These are phyloP conservation scores for Oophaga sylvatica DNA, from an alignment of 2,797 vertebrate genomes.

Conservation along the genomic window DNA sequence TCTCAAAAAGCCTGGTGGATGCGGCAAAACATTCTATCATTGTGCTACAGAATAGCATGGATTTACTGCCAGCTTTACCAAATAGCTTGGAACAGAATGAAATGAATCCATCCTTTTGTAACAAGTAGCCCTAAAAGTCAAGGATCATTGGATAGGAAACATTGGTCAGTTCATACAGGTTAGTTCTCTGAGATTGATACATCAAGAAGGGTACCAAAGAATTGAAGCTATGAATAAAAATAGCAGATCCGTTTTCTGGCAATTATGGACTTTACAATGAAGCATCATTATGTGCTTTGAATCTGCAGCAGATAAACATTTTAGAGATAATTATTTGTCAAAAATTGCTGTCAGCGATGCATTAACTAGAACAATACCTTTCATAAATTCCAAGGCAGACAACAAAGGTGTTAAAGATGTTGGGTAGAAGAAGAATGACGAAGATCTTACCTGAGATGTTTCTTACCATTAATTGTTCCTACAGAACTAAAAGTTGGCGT, in stretches of 20 bases:
- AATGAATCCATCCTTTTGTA: background rate
- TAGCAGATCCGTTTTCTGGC: background rate
- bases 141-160: background rate
- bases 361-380: conserved; percentile 33
- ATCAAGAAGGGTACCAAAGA: background rate
- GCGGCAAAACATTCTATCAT: background rate
- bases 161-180: background rate
- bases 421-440: background rate
- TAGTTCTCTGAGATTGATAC: background rate
- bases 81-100: background rate
- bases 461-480: conserved; percentile 66
- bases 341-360: conserved; percentile 15
- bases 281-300: conserved; percentile 49
- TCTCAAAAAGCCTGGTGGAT: background rate
- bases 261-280: background rate
- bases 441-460: conserved; percentile 69
- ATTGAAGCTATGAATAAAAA: conserved; percentile 1
- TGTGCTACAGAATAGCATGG: background rate
- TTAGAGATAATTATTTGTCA: conserved; percentile 35
- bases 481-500: conserved; percentile 66
- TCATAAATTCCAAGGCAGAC: conserved; percentile 37
- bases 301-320: conserved; percentile 59
- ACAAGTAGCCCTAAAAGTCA: background rate
- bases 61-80: background rate
- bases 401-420: background rate